Evolutionary conservation across 2,888 invertebrate genomes (phyloP).

Genomic region (Hypercompe scribonia): DNA sequence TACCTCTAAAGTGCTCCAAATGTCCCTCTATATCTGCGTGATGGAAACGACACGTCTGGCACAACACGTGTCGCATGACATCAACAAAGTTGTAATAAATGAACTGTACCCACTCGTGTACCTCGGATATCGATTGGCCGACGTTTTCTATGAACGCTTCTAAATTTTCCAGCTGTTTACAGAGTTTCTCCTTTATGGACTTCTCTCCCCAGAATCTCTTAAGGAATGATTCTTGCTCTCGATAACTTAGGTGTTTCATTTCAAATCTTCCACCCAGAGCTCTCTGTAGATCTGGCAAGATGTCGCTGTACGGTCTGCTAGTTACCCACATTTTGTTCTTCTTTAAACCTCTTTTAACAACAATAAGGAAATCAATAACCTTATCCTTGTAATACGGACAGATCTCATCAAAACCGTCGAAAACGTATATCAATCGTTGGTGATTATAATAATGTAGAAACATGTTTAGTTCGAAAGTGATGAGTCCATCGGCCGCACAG

Average conservation of each 20-base stretch:
- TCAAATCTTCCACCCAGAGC: slow-evolving; percentile 26
- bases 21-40: background rate
- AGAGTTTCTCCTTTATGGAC: slow-evolving; percentile 21
- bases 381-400: slow-evolving; percentile 19
- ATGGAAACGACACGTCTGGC: no score
- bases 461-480: slow-evolving; percentile 9
- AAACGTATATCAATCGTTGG: slow-evolving; percentile 7
- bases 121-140: background rate
- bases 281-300: slow-evolving; percentile 24
- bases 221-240: slow-evolving; percentile 31
- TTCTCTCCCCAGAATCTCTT: slow-evolving; percentile 22
- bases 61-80: no score
- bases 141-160: background rate
- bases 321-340: slow-evolving; percentile 32
- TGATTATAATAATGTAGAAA: slow-evolving; percentile 22
- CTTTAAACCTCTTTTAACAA: background rate
- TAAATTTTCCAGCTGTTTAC: slow-evolving; percentile 27
- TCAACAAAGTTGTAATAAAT: background rate
- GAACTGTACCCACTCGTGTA: slow-evolving; percentile 4
- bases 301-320: slow-evolving; percentile 37
- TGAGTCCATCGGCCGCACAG: background rate
- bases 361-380: slow-evolving; percentile 8
- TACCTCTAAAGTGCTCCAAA: background rate
- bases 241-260: slow-evolving; percentile 20
- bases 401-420: slow-evolving; percentile 28